Evolutionary conservation across 1,140 invertebrate genomes (phyloP), one percentile per base, ranked within the genome.

Genomic region (Megathymus violae): DNA sequence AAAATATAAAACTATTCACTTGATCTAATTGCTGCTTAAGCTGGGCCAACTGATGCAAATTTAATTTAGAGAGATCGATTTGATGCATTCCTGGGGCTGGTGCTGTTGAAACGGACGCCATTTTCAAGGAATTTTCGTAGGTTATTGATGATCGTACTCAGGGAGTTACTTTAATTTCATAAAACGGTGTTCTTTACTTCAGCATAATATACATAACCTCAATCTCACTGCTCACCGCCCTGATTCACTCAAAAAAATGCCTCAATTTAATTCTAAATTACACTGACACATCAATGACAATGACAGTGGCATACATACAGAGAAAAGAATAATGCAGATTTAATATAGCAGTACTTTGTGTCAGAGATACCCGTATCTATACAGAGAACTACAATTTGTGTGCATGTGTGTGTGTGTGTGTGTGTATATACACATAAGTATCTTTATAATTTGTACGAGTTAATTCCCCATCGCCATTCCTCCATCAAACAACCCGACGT

Each of bases 21-120:
- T 96, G 94, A 82, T 98, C 97, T 51, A 98, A 92, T 92, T 97
- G 96, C 69, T 97, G 95, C 87, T 97, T 97, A 9, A 98, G 88
- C 74, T 96, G 93, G 67, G 94, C 94, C 71, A 98, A 93, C 87
- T 97, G 96, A 64, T 93, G 94, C n/a, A 97, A 78, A 87, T 93
- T 95, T 70, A 97, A 90, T 73, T 95, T 96, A 7, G 93, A 94
- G 64, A 97, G 90, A 91, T 97, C 96, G 62, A 97, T 94, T 91
- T 95, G 93, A 67, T 95, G 94, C 78, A 94, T 89, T 62, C 95
- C 91, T 14, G 93, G 93, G 31, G 91, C 89, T 61, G 94, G 93
- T 14, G 91, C 91, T 54, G 92, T 78, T 4, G 93, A 93, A 77
- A 93, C 91, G 73, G 93, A 89, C 43, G 94, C 91, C 94, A 94